phyloP scores from a whole-genome alignment of 2,888 invertebrate genomes.

The Scaptomyza caliginosa region DNA sequence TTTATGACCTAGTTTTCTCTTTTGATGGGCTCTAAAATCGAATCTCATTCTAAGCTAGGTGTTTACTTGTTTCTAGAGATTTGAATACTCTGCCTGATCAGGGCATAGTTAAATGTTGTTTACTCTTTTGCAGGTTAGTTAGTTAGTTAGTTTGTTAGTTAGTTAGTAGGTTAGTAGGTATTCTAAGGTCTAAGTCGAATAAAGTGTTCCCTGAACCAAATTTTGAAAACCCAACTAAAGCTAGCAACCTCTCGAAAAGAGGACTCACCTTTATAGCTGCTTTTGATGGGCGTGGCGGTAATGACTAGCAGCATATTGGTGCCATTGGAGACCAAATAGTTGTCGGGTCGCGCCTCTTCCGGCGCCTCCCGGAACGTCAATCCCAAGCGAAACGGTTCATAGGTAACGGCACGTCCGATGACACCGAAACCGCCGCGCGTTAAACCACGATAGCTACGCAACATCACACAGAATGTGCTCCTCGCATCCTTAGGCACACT shows the following conservation, averaged over 20 bases:
- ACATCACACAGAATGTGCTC: constrained; percentile 86
- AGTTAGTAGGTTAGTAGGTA: no score
- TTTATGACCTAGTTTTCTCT: no score
- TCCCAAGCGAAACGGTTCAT: constrained; percentile 90
- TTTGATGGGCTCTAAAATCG: no score
- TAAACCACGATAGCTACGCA: constrained; percentile 88
- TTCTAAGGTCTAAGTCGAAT: no score
- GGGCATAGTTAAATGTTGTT: no score
- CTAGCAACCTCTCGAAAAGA: neutral
- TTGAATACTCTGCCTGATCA: no score
- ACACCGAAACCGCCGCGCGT: constrained; percentile 86
- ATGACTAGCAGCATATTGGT: constrained; percentile 87
- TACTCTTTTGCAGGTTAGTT: no score
- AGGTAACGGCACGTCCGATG: constrained; percentile 86
- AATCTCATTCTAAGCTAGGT: no score
- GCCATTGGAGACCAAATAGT: constrained; percentile 83
- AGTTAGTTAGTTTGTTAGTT: no score
- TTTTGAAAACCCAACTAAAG: neutral
- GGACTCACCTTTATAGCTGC: constrained; percentile 90
- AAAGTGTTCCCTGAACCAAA: no score
- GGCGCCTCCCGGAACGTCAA: constrained; percentile 88
- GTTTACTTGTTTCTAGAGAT: no score
- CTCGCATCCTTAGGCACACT: constrained; percentile 84
- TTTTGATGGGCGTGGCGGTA: constrained; percentile 89
- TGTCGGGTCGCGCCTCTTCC: constrained; percentile 83